Evolutionary conservation across 2,888 invertebrate genomes (phyloP).

Genomic region (Drosophila ustulata): DNA sequence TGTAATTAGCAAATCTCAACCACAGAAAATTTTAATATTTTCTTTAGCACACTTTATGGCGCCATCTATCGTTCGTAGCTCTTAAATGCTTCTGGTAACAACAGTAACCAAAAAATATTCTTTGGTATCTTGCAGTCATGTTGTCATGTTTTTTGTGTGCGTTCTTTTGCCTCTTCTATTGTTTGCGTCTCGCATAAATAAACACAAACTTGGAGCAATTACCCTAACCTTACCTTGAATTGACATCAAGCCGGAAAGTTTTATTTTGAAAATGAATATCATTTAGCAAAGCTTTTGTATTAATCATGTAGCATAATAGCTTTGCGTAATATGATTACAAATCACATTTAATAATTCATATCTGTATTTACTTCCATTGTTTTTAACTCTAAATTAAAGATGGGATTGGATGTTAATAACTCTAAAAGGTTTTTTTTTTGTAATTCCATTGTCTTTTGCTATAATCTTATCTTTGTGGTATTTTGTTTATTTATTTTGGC

Average conservation of each 20-base stretch:
- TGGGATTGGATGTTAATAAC: too few species aligned
- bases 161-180: constrained; percentile 3
- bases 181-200: constrained; percentile 9
- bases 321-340: neutral
- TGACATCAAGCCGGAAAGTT: constrained; percentile 2
- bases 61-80: neutral
- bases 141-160: neutral
- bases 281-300: neutral
- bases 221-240: constrained; percentile 4
- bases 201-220: constrained; percentile 8
- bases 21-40: neutral
- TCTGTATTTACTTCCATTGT: neutral
- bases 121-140: neutral
- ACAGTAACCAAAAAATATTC: too few species aligned
- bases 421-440: too few species aligned
- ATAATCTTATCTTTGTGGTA: neutral
- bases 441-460: neutral
- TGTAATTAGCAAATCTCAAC: too few species aligned
- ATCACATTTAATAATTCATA: neutral
- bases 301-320: neutral
- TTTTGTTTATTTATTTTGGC: neutral
- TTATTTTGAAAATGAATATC: neutral
- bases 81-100: neutral
- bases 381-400: neutral
- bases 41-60: neutral